Percentiles rank a stretch among this genome's conserved stretches.
Conservation (phyloP, 30 jellyfish, hydroid and myxozoan genomes). For the Rhopilema esculentum region DNA sequence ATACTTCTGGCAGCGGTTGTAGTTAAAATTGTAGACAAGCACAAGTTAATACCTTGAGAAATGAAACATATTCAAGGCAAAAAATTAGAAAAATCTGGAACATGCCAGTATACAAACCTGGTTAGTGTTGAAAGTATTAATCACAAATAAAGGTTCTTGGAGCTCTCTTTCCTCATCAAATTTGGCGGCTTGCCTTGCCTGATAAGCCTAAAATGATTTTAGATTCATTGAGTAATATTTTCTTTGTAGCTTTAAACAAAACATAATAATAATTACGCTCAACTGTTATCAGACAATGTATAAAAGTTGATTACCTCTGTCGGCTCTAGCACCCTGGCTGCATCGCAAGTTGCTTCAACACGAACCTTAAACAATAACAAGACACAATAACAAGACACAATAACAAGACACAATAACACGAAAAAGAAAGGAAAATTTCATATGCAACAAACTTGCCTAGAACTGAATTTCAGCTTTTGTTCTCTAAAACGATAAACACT, state of each 20-base stretch:
- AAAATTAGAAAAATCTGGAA: background rate
- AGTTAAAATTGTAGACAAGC: too few relatives aligned
- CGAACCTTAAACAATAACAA: conserved; percentile 47
- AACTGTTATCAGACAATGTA: background rate
- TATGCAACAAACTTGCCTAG: too few relatives aligned
- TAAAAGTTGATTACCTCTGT: conserved; percentile 39
- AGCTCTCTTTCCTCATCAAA: conserved; percentile 82
- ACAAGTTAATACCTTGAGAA: too few relatives aligned
- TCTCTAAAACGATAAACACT: too few relatives aligned
- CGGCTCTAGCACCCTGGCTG: conserved; percentile 58
- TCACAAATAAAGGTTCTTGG: conserved; percentile 76
- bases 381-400: background rate
- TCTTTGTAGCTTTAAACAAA: too few relatives aligned
- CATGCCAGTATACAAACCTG: conserved; percentile 57
- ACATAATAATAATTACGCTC: too few relatives aligned
- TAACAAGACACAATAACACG: background rate
- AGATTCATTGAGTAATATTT: too few relatives aligned
- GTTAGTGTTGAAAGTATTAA: conserved; percentile 66
- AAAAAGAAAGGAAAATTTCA: background rate
- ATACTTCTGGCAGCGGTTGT: too few relatives aligned
- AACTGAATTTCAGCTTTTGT: too few relatives aligned
- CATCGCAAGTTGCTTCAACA: conserved; percentile 66
- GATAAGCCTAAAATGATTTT: conserved; percentile 66
- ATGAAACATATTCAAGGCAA: too few relatives aligned
- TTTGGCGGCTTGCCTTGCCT: conserved; percentile 80